Conservation (phyloP, 2,888 invertebrate species). For the Neria commutata region DNA sequence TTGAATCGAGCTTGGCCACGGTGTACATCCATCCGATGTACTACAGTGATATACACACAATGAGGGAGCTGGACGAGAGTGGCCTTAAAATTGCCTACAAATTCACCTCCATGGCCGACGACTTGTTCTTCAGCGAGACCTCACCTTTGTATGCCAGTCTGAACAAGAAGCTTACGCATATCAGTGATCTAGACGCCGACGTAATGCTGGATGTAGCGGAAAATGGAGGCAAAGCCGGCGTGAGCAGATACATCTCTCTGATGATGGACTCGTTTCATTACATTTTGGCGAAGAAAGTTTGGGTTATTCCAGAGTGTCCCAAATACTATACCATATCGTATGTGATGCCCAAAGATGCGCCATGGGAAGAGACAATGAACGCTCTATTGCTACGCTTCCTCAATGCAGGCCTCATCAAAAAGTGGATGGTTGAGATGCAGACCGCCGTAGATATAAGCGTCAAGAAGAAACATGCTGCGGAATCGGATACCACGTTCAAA, state of each 20-base stretch:
- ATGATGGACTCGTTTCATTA: conserved; percentile 49
- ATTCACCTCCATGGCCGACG: conserved; percentile 59
- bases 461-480: conserved; percentile 30
- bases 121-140: conserved; percentile 58
- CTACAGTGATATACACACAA: conserved; percentile 59
- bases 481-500: conserved; percentile 37
- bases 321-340: conserved; percentile 60
- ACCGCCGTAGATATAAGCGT: conserved; percentile 36
- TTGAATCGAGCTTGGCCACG: conserved; percentile 62
- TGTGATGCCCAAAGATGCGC: conserved; percentile 54
- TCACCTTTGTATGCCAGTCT: conserved; percentile 55
- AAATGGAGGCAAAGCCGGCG: conserved; percentile 48
- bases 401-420: conserved; percentile 55
- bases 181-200: conserved; percentile 46
- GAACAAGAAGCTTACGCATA: conserved; percentile 45
- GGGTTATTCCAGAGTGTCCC: conserved; percentile 60
- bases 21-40: conserved; percentile 60
- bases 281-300: conserved; percentile 42
- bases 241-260: conserved; percentile 51
- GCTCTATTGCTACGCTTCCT: conserved; percentile 47
- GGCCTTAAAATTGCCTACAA: conserved; percentile 57
- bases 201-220: conserved; percentile 45
- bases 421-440: conserved; percentile 57
- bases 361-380: conserved; percentile 56
- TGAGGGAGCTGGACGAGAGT: conserved; percentile 58